phyloP scores from a whole-genome alignment of 2,797 vertebrate genomes.

The Saxicola maurus region DNA sequence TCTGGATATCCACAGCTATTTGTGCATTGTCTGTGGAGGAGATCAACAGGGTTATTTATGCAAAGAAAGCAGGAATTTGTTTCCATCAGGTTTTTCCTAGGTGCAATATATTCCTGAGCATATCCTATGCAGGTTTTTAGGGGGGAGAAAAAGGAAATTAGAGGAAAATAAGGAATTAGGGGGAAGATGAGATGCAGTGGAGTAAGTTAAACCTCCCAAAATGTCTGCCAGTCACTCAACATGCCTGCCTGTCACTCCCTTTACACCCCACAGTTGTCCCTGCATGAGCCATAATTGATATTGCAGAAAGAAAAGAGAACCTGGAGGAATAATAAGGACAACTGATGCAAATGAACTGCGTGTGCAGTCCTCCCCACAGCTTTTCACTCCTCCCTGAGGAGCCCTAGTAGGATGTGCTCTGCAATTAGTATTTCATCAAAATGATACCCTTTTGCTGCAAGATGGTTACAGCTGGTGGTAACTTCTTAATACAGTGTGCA shows the following conservation, averaged over 20 bases:
- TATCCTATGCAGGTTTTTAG: background rate
- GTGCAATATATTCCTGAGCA: background rate
- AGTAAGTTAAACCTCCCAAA: background rate
- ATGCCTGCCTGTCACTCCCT: background rate
- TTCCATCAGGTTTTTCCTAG: background rate
- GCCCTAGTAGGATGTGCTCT: background rate
- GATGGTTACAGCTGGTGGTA: background rate
- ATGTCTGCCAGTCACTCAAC: background rate
- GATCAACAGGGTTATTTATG: background rate
- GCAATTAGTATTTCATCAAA: slow-evolving; percentile 15
- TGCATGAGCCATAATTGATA: slow-evolving; percentile 3
- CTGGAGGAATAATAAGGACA: slow-evolving; percentile 12
- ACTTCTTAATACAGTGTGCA: background rate
- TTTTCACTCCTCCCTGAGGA: background rate
- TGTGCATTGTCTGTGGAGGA: background rate
- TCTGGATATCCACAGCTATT: background rate
- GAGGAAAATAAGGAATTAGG: background rate
- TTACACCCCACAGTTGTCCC: background rate
- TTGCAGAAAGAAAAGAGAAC: background rate
- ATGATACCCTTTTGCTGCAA: background rate
- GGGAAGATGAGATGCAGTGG: background rate
- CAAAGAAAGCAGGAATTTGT: background rate
- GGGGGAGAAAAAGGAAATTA: background rate
- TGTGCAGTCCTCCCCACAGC: background rate
- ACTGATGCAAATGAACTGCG: background rate